Evolutionary conservation across 2,888 invertebrate genomes (phyloP).

Genomic region (Ecdyonurus torrentis): DNA sequence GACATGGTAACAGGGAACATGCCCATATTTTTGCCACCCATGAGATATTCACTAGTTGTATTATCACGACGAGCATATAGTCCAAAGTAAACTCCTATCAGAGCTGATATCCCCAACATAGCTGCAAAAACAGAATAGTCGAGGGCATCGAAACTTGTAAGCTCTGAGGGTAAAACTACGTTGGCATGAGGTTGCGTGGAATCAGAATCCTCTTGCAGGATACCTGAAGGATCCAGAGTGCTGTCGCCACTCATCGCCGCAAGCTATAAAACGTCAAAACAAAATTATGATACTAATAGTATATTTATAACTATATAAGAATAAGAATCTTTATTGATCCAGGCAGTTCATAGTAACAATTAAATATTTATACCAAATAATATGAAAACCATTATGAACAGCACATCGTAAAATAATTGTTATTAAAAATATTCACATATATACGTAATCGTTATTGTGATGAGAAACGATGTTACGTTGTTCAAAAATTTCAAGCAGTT

Average conservation of each 20-base stretch:
- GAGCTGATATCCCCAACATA: conserved; percentile 44
- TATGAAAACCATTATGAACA: too few species aligned
- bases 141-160: conserved; percentile 36
- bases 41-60: conserved; percentile 51
- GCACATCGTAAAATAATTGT: not conserved
- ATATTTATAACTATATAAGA: too few species aligned
- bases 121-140: conserved; percentile 48
- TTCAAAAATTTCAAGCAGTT: too few species aligned
- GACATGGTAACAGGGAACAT: conserved; percentile 64
- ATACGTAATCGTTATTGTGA: too few species aligned
- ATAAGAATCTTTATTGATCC: too few species aligned
- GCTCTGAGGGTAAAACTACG: not conserved
- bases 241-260: not conserved
- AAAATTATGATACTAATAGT: too few species aligned
- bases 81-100: conserved; percentile 53
- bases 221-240: not conserved
- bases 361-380: not conserved
- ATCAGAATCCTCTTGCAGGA: not conserved
- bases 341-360: not conserved
- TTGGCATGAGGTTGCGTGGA: too few species aligned
- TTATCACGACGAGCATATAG: conserved; percentile 50
- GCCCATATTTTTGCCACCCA: conserved; percentile 63
- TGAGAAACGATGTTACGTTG: too few species aligned
- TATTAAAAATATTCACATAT: too few species aligned
- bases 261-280: too few species aligned